These are phyloP conservation scores for Tyrannus savana DNA, from an alignment of 2,113 vertebrate species.

Conservation along the genomic window DNA sequence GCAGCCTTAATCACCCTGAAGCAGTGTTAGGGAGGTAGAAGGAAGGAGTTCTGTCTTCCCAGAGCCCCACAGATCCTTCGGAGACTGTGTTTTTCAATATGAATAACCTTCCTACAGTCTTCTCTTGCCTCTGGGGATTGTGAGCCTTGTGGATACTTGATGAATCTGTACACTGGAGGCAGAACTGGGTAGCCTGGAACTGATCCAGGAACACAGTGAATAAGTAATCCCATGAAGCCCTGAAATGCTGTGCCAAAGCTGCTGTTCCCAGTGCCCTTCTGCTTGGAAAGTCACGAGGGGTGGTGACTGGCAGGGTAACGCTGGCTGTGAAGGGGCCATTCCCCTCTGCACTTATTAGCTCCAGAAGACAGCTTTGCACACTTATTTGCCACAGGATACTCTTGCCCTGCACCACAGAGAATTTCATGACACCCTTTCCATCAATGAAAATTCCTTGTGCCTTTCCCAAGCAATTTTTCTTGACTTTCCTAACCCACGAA, in stretches of 20 bases:
- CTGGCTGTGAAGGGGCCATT: background rate
- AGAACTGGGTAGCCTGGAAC: background rate
- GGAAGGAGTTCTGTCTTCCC: background rate
- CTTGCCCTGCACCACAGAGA: rapidly evolving
- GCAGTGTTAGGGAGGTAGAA: background rate
- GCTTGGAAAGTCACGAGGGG: background rate
- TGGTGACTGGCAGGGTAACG: background rate
- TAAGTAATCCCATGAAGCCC: constrained; percentile 18
- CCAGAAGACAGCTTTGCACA: background rate
- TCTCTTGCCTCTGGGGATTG: background rate
- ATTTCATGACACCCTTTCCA: background rate
- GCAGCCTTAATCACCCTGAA: background rate
- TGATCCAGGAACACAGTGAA: constrained; percentile 8
- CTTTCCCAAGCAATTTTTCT: background rate
- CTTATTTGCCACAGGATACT: background rate
- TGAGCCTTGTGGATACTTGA: background rate
- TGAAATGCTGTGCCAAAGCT: background rate
- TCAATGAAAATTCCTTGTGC: background rate
- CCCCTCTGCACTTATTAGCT: background rate
- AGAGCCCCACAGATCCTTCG: background rate
- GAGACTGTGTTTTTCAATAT: background rate
- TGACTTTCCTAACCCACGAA: background rate
- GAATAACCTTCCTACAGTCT: background rate
- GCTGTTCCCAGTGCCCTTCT: background rate
- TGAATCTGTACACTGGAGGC: background rate